These are phyloP conservation scores for Prosopocoilus inquinatus DNA, from an alignment of 2,888 invertebrate species.

Conservation along the genomic window DNA sequence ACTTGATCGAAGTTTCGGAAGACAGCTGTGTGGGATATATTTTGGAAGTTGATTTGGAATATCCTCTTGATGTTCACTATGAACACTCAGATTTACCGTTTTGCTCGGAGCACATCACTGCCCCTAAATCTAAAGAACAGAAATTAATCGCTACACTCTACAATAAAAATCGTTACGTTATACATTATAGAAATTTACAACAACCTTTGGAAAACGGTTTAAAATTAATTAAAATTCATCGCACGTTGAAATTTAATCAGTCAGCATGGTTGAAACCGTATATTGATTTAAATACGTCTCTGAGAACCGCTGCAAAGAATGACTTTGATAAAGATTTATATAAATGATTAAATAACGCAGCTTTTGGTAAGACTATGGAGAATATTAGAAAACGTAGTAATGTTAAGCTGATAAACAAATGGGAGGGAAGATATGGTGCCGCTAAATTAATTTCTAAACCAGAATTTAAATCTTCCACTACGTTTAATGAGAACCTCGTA, in stretches of 20 bases:
- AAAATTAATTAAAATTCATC: conserved; percentile 2
- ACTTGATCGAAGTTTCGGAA: conserved; percentile 2
- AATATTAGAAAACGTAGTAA: conserved; percentile 4
- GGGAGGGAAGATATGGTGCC: conserved; percentile 36
- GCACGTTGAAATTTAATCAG: conserved; percentile 5
- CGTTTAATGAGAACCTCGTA: conserved; percentile 38
- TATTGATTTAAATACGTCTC: background rate
- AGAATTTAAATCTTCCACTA: conserved; percentile 32
- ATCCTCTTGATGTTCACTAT: background rate
- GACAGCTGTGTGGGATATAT: conserved; percentile 1
- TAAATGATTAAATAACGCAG: conserved; percentile 6
- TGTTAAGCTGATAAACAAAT: conserved; percentile 8
- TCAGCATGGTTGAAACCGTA: conserved; percentile 1
- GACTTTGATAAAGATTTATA: conserved; percentile 4
- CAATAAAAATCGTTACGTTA: conserved; percentile 5
- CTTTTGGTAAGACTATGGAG: conserved; percentile 8
- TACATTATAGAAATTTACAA: conserved; percentile 3
- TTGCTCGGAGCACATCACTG: background rate
- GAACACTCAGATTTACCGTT: conserved; percentile 1
- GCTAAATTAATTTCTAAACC: conserved; percentile 33
- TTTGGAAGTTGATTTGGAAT: conserved; percentile 2
- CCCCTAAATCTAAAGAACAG: background rate
- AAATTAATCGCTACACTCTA: conserved; percentile 12
- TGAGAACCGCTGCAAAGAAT: background rate
- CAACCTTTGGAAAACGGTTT: conserved; percentile 3